Conservation (phyloP, 2,113 vertebrate genomes). For the Diphyllodes magnificus region DNA sequence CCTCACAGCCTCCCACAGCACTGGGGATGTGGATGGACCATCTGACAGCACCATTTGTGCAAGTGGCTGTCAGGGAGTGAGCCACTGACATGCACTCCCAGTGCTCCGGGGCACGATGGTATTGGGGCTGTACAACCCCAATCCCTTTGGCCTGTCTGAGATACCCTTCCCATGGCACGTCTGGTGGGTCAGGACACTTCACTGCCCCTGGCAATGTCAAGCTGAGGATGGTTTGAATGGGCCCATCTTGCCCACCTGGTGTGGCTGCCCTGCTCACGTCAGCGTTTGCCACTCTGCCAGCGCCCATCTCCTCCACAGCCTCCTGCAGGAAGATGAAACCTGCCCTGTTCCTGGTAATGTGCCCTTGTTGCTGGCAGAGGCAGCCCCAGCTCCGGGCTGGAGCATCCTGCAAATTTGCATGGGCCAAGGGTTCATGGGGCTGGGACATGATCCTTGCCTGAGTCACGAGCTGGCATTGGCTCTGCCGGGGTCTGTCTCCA, state of each 20-base stretch:
- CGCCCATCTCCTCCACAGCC: neutral
- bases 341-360: neutral
- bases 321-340: neutral
- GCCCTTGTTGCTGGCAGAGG: neutral
- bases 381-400: neutral
- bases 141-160: accelerated
- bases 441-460: neutral
- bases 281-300: accelerated
- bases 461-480: neutral
- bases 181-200: neutral
- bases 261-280: neutral
- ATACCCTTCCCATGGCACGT: accelerated
- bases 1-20: neutral
- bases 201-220: accelerated
- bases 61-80: neutral
- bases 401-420: neutral
- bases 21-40: accelerated
- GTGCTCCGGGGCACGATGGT: accelerated
- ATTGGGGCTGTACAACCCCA: accelerated
- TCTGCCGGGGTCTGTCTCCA: neutral
- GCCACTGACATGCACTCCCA: accelerated
- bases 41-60: neutral
- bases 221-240: neutral
- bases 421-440: neutral
- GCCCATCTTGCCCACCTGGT: neutral